Percentiles rank a stretch among this genome's conserved stretches.
Evolutionary conservation across 2,113 vertebrate genomes (phyloP).

Genomic region (Saccopteryx bilineata): DNA sequence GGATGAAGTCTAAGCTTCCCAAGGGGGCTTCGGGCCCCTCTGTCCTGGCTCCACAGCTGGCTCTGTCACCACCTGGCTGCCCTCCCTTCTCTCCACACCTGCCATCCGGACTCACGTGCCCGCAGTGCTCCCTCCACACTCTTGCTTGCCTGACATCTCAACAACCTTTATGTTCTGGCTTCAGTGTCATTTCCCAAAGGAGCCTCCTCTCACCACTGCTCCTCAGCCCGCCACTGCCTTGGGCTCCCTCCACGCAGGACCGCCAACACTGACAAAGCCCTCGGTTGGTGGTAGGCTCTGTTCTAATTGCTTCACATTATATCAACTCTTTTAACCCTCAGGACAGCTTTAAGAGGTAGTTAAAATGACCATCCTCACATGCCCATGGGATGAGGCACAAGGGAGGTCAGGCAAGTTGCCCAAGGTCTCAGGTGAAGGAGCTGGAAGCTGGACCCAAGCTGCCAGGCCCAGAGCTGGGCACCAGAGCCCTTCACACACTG

Average conservation of each 20-base stretch:
- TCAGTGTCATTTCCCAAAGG: neutral
- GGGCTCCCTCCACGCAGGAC: too few relatives aligned
- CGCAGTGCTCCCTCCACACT: too few relatives aligned
- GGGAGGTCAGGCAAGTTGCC: neutral
- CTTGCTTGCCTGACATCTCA: neutral
- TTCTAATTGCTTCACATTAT: fast-evolving
- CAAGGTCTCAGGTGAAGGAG: neutral
- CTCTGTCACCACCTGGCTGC: too few relatives aligned
- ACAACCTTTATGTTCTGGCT: neutral
- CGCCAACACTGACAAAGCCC: fast-evolving
- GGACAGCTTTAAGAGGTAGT: conserved; percentile 3
- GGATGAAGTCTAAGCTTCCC: neutral
- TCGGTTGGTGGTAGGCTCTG: neutral
- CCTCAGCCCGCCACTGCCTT: neutral
- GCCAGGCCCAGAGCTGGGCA: neutral
- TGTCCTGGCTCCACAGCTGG: neutral
- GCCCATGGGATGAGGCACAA: neutral
- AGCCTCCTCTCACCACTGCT: neutral
- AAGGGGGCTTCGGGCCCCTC: neutral
- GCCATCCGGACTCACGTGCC: neutral
- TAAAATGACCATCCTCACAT: neutral
- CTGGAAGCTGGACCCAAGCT: neutral
- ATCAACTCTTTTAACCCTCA: neutral
- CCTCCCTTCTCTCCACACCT: neutral
- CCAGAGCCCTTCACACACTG: fast-evolving